Evolutionary conservation across 2,113 vertebrate species (phyloP).

Genomic region (Gnathonemus longibarbis): DNA sequence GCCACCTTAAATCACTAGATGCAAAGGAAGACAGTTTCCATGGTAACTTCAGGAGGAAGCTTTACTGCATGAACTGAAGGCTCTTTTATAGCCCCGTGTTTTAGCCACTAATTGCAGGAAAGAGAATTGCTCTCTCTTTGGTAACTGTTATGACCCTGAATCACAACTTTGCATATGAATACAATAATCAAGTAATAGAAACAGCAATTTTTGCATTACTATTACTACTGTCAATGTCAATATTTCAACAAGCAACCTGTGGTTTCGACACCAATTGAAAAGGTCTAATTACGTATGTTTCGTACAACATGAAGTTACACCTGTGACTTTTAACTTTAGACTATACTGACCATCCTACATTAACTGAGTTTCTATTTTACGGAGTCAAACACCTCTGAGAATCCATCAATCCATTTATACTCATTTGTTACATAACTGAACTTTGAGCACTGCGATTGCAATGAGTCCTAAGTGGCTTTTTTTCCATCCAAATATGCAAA

Average conservation of each 20-base stretch:
- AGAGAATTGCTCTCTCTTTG: neutral
- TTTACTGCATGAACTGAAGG: constrained; percentile 47
- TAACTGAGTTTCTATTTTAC: neutral
- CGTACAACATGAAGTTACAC: neutral
- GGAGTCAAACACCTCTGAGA: neutral
- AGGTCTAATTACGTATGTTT: neutral
- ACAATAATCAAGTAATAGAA: neutral
- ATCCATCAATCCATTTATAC: neutral
- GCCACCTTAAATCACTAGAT: constrained; percentile 41
- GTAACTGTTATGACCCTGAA: neutral
- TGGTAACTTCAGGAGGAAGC: constrained; percentile 63
- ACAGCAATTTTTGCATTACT: neutral
- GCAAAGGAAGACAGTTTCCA: constrained; percentile 62
- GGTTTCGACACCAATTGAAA: neutral
- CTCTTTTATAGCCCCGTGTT: constrained; percentile 47
- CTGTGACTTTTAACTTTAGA: neutral
- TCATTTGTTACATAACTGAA: neutral
- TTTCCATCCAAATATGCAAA: neutral
- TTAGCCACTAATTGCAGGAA: neutral
- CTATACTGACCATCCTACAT: neutral
- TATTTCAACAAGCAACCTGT: neutral
- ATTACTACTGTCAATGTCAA: neutral
- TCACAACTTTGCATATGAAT: neutral
- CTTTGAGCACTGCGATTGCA: neutral
- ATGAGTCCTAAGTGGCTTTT: neutral